These are phyloP conservation scores for Lagopus leucura DNA, from an alignment of 2,113 vertebrate genomes.

Conservation along the genomic window DNA sequence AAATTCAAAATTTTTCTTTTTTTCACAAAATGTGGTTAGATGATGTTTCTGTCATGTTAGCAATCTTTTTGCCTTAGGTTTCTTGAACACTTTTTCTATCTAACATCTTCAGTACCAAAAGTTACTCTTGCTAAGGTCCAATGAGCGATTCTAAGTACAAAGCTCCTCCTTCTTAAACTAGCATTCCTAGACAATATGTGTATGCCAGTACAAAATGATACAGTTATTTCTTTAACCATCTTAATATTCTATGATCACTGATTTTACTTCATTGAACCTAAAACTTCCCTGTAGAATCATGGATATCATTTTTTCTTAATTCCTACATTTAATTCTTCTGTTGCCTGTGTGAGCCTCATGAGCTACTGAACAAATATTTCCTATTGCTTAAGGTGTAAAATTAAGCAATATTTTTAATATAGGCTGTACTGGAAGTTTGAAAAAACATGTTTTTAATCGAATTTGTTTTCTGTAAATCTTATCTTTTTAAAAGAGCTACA, in stretches of 20 bases:
- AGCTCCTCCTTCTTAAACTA: background rate
- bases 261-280: background rate
- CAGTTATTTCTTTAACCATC: background rate
- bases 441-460: background rate
- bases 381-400: background rate
- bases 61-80: background rate
- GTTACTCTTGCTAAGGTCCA: background rate
- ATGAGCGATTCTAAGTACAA: background rate
- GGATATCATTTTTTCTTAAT: background rate
- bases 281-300: background rate
- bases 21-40: background rate
- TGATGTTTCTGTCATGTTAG: background rate
- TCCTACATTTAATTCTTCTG: background rate
- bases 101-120: background rate
- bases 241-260: background rate
- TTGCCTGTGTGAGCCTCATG: background rate
- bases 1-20: background rate
- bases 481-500: background rate
- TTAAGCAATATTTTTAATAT: slow-evolving; percentile 7
- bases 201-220: background rate
- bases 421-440: slow-evolving; percentile 24
- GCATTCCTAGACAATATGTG: background rate
- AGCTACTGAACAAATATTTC: background rate
- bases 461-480: slow-evolving; percentile 8
- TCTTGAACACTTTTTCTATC: background rate